phyloP scores from a whole-genome alignment of 2,888 invertebrate species.

The Strigamia transsilvanica region DNA sequence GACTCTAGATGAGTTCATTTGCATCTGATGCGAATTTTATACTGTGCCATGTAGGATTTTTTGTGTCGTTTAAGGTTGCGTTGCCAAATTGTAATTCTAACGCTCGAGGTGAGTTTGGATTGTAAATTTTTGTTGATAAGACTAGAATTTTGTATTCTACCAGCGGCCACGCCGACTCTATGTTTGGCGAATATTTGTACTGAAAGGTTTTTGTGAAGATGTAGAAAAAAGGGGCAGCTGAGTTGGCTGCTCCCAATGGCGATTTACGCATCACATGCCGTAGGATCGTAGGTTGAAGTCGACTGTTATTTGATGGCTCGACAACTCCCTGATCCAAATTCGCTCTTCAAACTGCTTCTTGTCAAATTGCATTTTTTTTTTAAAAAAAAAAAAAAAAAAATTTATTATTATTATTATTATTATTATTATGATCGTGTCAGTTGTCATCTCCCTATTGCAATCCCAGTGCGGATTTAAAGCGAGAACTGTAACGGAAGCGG shows the following conservation, averaged over 20 bases:
- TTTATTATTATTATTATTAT: not conserved
- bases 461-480: slow-evolving; percentile 27
- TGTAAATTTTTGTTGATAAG: slow-evolving; percentile 42
- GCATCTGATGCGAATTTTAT: slow-evolving; percentile 47
- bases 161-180: slow-evolving; percentile 18
- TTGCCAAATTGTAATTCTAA: slow-evolving; percentile 47
- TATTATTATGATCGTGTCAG: not conserved
- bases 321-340: slow-evolving; percentile 33
- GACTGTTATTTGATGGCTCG: slow-evolving; percentile 39
- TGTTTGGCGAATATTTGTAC: slow-evolving; percentile 46
- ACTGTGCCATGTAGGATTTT: slow-evolving; percentile 11
- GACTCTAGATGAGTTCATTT: slow-evolving; percentile 46
- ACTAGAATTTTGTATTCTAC: slow-evolving; percentile 39
- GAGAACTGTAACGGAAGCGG: slow-evolving; percentile 4
- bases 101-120: slow-evolving; percentile 48
- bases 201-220: not conserved
- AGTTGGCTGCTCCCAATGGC: not conserved
- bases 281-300: slow-evolving; percentile 33
- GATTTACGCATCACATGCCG: slow-evolving; percentile 19
- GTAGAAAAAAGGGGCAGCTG: not conserved
- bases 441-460: slow-evolving; percentile 6
- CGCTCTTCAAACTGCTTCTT: slow-evolving; percentile 4
- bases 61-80: slow-evolving; percentile 46
- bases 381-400: too few species aligned
- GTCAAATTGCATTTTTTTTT: slow-evolving; percentile 26